Evolutionary conservation across 2,888 invertebrate genomes (phyloP).

Genomic region (Bedellia somnulentella): DNA sequence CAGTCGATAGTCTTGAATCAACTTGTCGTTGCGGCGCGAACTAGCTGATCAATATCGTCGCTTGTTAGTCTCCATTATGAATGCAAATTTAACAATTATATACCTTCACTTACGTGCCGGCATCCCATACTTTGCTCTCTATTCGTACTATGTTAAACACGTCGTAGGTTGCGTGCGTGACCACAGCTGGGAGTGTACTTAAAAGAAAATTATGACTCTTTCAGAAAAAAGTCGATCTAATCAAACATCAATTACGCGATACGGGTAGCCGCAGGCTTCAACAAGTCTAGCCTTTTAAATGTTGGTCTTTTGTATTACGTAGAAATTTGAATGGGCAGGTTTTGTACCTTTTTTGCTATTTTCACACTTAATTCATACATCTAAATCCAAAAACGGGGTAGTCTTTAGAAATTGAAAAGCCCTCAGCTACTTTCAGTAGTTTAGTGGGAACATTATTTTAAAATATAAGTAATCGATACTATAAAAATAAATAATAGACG

Average conservation of each 20-base stretch:
- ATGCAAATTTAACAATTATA: conserved; percentile 51
- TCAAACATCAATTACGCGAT: conserved; percentile 1
- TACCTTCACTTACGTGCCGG: conserved; percentile 14
- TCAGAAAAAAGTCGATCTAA: conserved; percentile 1
- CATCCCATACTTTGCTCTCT: conserved; percentile 18
- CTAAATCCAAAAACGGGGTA: too few species aligned
- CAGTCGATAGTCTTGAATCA: conserved; percentile 24
- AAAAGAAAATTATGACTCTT: conserved; percentile 1
- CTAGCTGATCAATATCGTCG: conserved; percentile 40
- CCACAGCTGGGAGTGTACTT: not conserved
- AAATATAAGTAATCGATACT: too few species aligned
- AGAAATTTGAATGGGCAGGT: too few species aligned
- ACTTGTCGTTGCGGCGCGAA: conserved; percentile 39
- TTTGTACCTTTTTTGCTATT: too few species aligned
- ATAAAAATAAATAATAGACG: too few species aligned
- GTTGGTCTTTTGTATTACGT: too few species aligned
- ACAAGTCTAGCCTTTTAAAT: too few species aligned
- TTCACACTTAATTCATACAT: too few species aligned
- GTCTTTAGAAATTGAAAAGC: too few species aligned
- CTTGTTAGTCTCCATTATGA: conserved; percentile 46
- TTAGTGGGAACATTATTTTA: too few species aligned
- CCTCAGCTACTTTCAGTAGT: too few species aligned
- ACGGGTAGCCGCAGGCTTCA: not conserved
- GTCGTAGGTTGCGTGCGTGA: conserved; percentile 2
- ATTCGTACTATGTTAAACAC: too few species aligned